phyloP scores from a whole-genome alignment of 2,888 invertebrate genomes.

The Caenorhabditis virilis region DNA sequence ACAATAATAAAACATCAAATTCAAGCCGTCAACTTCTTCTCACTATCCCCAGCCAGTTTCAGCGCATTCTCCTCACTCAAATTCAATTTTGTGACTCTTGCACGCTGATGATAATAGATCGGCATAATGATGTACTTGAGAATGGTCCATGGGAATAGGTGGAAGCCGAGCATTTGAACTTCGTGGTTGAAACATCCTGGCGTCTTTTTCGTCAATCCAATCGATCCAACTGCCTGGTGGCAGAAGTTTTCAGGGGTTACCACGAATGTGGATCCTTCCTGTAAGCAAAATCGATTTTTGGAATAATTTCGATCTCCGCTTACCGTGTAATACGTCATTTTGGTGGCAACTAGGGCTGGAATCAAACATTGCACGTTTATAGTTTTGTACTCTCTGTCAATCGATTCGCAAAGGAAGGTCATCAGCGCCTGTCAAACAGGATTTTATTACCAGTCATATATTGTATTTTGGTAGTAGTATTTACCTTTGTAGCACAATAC shows the following conservation, averaged over 20 bases:
- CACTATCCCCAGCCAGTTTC: no score
- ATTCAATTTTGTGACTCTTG: conserved; percentile 49
- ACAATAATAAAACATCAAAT: no score
- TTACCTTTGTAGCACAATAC: conserved; percentile 65
- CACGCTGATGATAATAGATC: conserved; percentile 61
- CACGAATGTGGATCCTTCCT: conserved; percentile 63
- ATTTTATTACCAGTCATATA: no score
- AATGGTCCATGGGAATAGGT: conserved; percentile 64
- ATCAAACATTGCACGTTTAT: conserved; percentile 64
- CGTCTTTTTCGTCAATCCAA: conserved; percentile 59
- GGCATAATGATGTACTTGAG: conserved; percentile 67
- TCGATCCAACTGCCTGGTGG: conserved; percentile 58
- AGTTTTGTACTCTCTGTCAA: conserved; percentile 63
- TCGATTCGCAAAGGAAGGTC: conserved; percentile 61
- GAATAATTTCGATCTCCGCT: conserved; percentile 1
- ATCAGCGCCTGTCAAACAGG: no score
- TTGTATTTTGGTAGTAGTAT: no score
- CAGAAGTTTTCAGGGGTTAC: conserved; percentile 64
- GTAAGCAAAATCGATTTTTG: conserved; percentile 9
- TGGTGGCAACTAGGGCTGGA: conserved; percentile 66
- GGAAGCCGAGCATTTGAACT: conserved; percentile 61
- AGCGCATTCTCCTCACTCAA: no score
- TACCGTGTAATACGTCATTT: conserved; percentile 67
- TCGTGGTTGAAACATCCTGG: conserved; percentile 67
- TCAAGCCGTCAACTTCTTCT: no score